Percentiles rank a stretch among this genome's conserved stretches.
Evolutionary conservation across 2,113 vertebrate species (phyloP).

Genomic region (Hydrochoerus hydrochaeris): DNA sequence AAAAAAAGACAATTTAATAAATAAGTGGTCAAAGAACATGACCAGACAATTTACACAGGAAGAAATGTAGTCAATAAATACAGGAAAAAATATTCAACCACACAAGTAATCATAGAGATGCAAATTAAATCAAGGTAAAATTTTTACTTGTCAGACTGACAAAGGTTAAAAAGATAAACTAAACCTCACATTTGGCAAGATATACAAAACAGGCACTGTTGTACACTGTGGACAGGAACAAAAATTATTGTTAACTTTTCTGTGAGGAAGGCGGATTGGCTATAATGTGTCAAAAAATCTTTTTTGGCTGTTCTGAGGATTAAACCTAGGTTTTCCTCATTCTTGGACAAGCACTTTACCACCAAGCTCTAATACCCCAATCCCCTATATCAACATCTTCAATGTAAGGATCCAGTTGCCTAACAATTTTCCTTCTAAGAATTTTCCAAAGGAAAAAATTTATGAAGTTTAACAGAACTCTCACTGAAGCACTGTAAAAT

Average conservation of each 20-base stretch:
- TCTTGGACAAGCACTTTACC: not conserved
- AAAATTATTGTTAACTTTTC: constrained; percentile 1
- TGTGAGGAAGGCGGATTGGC: not conserved
- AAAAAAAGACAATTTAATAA: constrained; percentile 50
- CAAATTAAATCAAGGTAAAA: constrained; percentile 25
- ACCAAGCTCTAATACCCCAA: not conserved
- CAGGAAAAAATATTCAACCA: constrained; percentile 29
- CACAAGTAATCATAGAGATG: constrained; percentile 45
- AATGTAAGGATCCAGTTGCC: not conserved
- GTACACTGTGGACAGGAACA: not conserved
- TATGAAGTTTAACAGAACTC: not conserved
- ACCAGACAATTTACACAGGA: constrained; percentile 38
- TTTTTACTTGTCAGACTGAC: constrained; percentile 47
- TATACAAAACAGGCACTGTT: constrained; percentile 34
- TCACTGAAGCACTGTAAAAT: constrained; percentile 26
- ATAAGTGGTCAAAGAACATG: not conserved
- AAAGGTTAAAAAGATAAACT: constrained; percentile 53
- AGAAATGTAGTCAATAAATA: constrained; percentile 47
- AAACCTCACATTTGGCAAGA: constrained; percentile 51
- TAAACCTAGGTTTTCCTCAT: not conserved
- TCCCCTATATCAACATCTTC: not conserved
- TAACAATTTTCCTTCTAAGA: constrained; percentile 35
- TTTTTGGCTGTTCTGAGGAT: not conserved
- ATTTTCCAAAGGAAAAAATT: constrained; percentile 37
- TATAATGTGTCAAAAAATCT: constrained; percentile 12